Evolutionary conservation across 2,113 vertebrate genomes (phyloP).

Genomic region (Anarrhichthys ocellatus): DNA sequence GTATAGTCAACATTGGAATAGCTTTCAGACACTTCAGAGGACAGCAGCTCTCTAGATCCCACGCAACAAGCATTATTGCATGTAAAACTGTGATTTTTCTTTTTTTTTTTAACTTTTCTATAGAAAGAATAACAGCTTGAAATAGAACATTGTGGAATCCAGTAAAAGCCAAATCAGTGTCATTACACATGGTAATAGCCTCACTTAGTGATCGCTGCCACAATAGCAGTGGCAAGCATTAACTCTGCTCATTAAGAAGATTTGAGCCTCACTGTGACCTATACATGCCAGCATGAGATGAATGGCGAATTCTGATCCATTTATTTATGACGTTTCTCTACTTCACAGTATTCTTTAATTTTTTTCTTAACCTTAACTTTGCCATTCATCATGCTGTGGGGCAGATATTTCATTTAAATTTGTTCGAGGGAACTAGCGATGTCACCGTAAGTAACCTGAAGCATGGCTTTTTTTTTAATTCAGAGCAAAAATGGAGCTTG

Average conservation of each 20-base stretch:
- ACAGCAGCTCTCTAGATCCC: constrained; percentile 48
- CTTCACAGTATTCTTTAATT: constrained; percentile 29
- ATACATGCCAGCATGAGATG: constrained; percentile 47
- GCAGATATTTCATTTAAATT: background rate
- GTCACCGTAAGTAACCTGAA: background rate
- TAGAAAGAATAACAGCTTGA: constrained; percentile 56
- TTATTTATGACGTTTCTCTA: constrained; percentile 42
- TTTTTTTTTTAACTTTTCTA: constrained; percentile 45
- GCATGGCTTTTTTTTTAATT: background rate
- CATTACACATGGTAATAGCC: constrained; percentile 58
- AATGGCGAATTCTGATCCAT: constrained; percentile 40
- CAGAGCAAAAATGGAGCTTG: constrained; percentile 32
- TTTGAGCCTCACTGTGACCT: constrained; percentile 53
- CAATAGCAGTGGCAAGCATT: constrained; percentile 52
- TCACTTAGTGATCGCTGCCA: constrained; percentile 59
- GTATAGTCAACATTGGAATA: constrained; percentile 70
- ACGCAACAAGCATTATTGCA: constrained; percentile 33
- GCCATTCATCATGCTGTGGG: background rate
- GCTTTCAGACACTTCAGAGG: constrained; percentile 67
- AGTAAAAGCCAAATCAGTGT: constrained; percentile 55
- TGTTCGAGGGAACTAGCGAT: background rate
- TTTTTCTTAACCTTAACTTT: constrained; percentile 17
- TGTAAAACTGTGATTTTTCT: constrained; percentile 45
- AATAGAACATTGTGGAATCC: constrained; percentile 54
- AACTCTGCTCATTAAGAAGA: constrained; percentile 64